Evolutionary conservation across 2,888 invertebrate genomes (phyloP), one percentile per base, ranked within the genome.

Genomic region (Sylvicola cinctus): DNA sequence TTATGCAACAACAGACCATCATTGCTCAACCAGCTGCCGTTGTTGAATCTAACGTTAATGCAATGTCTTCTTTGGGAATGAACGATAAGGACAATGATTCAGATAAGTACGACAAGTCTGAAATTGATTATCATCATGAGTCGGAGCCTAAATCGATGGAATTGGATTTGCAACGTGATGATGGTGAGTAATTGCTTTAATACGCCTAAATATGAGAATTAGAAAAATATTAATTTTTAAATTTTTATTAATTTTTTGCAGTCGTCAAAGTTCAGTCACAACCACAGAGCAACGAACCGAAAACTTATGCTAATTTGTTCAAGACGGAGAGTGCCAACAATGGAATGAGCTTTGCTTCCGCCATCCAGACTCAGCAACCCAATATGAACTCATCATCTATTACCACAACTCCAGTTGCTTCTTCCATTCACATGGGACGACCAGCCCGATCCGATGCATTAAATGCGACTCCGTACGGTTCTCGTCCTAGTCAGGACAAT

Each of bases 241-340:
- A 8, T 11, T 27, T 15, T 10, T 14, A 16, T 11, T 16, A 32
- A 16, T 1, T 11, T 25, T 27, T 11, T 28, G 29, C 29, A 14
- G 12, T 33, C 12, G 3, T 31, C n/a, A n/a, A n/a, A n/a, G n/a
- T n/a, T n/a, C n/a, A n/a, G 25, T 7, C 25, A 11, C 7, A 25
- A 25, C 25, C 25, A 25, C 8, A 8, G 11, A 8, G 8, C 25
- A 7, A 25, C 7, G 80, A 79, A 56, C 83, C 81, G 13, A 85
- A 84, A 61, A 85, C 87, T 10, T 87, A 83, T 58, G 85, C 87
- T 13, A 84, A 79, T 58, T 67, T 83, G 45, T 69, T 87, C 47
- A 85, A 83, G 62, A 68, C 71, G 12, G 64, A 63, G n/a, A 54
- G 52, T 30, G 34, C 33, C 16, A 40, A 20, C 14, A 20, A 40